Conservation (phyloP, 1,140 invertebrate species). For the Manduca sexta region DNA sequence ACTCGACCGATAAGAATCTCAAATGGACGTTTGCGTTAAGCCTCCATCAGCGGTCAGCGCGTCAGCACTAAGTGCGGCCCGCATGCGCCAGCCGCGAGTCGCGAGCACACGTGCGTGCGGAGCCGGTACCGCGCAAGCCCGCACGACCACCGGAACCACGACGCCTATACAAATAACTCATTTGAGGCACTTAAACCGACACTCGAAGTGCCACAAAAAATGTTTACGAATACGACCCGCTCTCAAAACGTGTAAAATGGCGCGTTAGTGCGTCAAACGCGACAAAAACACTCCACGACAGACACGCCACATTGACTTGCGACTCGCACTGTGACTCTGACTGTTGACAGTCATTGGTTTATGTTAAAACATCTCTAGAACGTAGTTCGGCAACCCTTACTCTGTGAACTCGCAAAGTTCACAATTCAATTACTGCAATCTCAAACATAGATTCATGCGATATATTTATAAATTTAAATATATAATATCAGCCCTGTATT, state of each 20-base stretch:
- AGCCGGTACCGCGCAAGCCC: constrained; percentile 3
- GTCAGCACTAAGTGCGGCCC: not conserved
- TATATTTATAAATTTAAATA: no score
- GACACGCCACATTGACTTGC: no score
- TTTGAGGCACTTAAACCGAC: constrained; percentile 59
- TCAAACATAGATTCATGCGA: no score
- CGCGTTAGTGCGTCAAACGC: constrained; percentile 29
- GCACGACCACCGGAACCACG: constrained; percentile 18
- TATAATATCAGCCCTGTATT: no score
- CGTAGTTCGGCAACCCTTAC: no score
- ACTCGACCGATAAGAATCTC: no score
- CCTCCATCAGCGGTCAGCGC: not conserved
- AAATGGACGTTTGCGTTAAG: no score
- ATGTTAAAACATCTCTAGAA: no score
- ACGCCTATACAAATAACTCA: constrained; percentile 62
- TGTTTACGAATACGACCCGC: constrained; percentile 53
- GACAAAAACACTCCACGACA: constrained; percentile 19
- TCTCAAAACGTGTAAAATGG: constrained; percentile 57
- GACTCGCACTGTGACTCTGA: no score
- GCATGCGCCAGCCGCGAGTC: not conserved
- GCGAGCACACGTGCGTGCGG: not conserved
- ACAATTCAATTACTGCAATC: no score
- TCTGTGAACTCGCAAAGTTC: no score
- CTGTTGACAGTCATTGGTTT: no score
- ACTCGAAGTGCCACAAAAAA: constrained; percentile 52